A percentile compares a stretch with the other conserved stretches of the same genome.
Evolutionary conservation across 2,113 vertebrate genomes (phyloP).

Genomic region (Aepyceros melampus): DNA sequence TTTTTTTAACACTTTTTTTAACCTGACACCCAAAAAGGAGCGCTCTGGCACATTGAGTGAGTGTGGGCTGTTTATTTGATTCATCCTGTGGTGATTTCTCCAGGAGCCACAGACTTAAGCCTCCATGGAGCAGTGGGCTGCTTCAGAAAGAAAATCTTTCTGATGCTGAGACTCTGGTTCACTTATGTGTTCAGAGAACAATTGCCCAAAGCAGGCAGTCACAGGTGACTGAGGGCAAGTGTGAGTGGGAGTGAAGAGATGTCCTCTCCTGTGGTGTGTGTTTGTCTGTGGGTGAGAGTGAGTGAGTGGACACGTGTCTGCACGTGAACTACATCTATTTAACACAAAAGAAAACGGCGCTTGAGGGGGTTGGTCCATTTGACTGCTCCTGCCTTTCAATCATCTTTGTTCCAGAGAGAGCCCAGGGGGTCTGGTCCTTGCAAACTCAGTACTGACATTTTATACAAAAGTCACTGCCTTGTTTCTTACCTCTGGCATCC

Average conservation of each 20-base stretch:
- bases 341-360: not conserved
- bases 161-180: not conserved
- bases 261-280: not conserved
- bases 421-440: not conserved
- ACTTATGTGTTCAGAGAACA: slow-evolving; percentile 2
- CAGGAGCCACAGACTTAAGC: slow-evolving; percentile 3
- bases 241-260: not conserved
- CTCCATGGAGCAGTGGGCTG: not conserved
- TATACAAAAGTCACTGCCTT: not conserved
- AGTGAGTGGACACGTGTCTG: not conserved
- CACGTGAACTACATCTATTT: not conserved
- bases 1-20: slow-evolving; percentile 4
- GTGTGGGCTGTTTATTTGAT: slow-evolving; percentile 27
- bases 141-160: slow-evolving; percentile 23
- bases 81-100: not conserved
- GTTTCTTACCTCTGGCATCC: not conserved
- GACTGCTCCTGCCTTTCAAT: not conserved
- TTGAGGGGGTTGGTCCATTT: not conserved
- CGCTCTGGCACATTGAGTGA: not conserved
- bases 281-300: not conserved
- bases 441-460: not conserved
- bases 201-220: not conserved
- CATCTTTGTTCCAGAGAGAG: not conserved
- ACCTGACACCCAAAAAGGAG: not conserved
- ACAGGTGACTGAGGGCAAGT: not conserved